These are phyloP conservation scores for Drosophila fuyamai DNA, from an alignment of 1,140 invertebrate species.

Conservation along the genomic window DNA sequence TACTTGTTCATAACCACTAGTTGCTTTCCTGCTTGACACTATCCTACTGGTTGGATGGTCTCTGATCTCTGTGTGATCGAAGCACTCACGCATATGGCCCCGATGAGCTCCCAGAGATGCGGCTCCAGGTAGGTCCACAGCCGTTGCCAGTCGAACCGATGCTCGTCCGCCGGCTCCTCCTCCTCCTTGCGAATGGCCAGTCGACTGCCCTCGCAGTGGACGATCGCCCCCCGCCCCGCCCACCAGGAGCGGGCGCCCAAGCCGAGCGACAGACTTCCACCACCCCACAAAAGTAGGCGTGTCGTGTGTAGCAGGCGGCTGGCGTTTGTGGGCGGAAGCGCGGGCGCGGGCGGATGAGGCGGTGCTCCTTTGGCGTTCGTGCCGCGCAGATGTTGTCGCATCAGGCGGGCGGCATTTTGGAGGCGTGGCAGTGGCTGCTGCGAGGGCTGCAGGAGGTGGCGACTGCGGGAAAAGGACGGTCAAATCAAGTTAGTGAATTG, in stretches of 20 bases:
- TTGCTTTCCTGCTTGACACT: background rate
- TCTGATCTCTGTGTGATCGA: background rate
- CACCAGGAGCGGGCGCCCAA: slow-evolving; percentile 58
- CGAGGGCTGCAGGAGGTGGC: slow-evolving; percentile 59
- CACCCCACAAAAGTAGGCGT: slow-evolving; percentile 58
- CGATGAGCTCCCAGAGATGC: slow-evolving; percentile 86
- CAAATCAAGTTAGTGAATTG: slow-evolving; percentile 12
- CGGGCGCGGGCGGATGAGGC: background rate
- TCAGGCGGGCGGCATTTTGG: slow-evolving; percentile 66
- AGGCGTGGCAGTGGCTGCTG: slow-evolving; percentile 65
- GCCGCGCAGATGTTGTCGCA: slow-evolving; percentile 48
- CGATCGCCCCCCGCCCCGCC: slow-evolving; percentile 12
- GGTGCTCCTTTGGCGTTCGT: slow-evolving; percentile 3
- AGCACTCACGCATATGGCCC: slow-evolving; percentile 86
- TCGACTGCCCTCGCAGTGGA: slow-evolving; percentile 72
- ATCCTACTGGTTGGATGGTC: too few relatives aligned
- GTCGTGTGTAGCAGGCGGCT: slow-evolving; percentile 44
- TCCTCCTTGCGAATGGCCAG: slow-evolving; percentile 75
- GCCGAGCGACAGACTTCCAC: slow-evolving; percentile 57
- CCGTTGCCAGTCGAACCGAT: slow-evolving; percentile 87
- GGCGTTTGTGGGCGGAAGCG: slow-evolving; percentile 4
- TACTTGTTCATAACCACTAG: too few relatives aligned
- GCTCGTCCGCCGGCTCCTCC: slow-evolving; percentile 51
- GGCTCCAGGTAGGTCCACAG: slow-evolving; percentile 88
- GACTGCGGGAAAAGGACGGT: slow-evolving; percentile 34